Evolutionary conservation across 2,113 vertebrate species (phyloP).

Genomic region (Equus przewalskii): DNA sequence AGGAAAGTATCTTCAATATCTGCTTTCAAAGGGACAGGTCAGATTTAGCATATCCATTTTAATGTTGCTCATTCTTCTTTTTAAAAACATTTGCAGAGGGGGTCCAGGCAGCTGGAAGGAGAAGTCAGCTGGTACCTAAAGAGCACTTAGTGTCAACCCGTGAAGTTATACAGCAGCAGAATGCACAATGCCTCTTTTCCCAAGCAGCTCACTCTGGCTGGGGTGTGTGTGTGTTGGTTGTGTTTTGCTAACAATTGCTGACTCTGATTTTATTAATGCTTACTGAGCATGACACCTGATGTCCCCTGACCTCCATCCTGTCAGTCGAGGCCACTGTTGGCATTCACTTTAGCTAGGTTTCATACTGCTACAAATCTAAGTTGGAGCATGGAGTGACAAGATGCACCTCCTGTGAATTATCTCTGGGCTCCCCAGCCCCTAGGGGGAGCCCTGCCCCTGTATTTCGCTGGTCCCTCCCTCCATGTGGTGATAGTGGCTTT

Average conservation of each 20-base stretch:
- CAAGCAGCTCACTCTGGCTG: background rate
- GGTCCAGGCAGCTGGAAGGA: background rate
- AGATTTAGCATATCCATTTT: background rate
- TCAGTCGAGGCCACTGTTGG: background rate
- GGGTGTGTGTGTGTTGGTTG: background rate
- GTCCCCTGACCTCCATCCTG: background rate
- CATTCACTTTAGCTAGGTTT: background rate
- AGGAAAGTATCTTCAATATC: background rate
- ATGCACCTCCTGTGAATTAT: background rate
- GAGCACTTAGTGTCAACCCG: background rate
- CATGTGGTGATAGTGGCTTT: background rate
- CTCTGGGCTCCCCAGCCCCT: background rate
- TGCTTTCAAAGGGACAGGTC: background rate
- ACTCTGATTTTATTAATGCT: background rate
- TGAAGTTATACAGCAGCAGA: constrained; percentile 16
- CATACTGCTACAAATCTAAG: background rate
- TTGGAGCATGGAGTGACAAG: background rate
- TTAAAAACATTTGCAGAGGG: constrained; percentile 18
- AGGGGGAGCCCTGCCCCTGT: background rate
- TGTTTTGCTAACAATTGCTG: background rate
- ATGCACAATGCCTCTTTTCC: background rate
- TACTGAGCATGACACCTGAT: background rate
- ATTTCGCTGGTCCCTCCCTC: background rate
- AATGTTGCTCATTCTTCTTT: constrained; percentile 34
- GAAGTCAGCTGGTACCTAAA: background rate